A percentile compares a stretch with the other conserved stretches of the same genome.
Conservation (phyloP, 2,797 vertebrate genomes). For the Cephalopachus bancanus region DNA sequence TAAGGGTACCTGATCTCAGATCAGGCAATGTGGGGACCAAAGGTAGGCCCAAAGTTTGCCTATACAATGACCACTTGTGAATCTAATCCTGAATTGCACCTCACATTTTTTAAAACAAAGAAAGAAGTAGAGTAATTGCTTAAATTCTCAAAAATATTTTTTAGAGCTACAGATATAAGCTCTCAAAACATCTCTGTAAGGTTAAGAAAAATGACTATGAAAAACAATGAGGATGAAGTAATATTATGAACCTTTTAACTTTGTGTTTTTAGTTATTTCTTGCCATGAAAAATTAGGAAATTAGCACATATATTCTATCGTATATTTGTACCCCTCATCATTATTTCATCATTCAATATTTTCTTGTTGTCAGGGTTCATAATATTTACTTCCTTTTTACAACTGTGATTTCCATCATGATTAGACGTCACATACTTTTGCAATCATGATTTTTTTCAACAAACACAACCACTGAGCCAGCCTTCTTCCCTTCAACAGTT, state of each 20-base stretch:
- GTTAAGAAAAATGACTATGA: neutral
- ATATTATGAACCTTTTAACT: neutral
- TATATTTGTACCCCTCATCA: neutral
- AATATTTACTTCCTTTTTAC: neutral
- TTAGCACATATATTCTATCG: neutral
- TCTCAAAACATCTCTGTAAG: neutral
- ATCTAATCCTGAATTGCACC: no score
- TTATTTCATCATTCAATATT: conserved; percentile 7
- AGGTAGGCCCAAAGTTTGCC: no score
- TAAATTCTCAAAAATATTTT: conserved; percentile 5
- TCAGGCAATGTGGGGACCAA: no score
- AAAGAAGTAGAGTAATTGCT: no score
- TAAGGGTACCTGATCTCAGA: no score
- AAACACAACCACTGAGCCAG: neutral
- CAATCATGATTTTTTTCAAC: neutral
- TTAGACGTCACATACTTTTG: neutral
- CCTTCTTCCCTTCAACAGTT: neutral
- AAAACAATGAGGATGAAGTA: neutral
- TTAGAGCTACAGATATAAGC: neutral
- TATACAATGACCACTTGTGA: no score
- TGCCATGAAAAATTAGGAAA: neutral
- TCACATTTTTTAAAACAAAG: no score
- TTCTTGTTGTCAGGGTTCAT: neutral
- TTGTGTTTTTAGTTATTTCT: neutral
- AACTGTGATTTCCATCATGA: neutral